phyloP scores from a whole-genome alignment of 2,888 invertebrate genomes.

The Ceraclea dissimilis region DNA sequence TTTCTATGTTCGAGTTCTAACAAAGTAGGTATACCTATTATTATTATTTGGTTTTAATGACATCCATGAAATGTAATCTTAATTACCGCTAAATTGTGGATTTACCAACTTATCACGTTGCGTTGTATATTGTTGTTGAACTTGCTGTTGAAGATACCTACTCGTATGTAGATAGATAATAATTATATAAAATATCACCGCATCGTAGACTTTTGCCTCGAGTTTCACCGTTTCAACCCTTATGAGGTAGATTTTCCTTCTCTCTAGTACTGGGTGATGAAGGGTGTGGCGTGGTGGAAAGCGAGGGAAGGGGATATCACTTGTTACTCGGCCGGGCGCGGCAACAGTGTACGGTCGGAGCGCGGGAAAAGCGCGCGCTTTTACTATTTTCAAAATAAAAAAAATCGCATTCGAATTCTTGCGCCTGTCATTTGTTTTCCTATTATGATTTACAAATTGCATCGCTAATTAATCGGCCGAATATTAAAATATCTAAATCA shows the following conservation, averaged over 20 bases:
- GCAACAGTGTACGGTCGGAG: constrained; percentile 23
- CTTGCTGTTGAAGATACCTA: neutral
- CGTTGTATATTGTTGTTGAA: neutral
- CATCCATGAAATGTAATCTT: too few relatives aligned
- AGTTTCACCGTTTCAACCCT: neutral
- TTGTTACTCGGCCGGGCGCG: constrained; percentile 25
- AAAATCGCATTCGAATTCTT: too few relatives aligned
- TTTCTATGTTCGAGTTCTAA: too few relatives aligned
- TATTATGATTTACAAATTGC: too few relatives aligned
- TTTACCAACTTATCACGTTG: too few relatives aligned
- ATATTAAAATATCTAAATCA: too few relatives aligned
- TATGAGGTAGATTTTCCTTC: neutral
- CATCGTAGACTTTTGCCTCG: neutral
- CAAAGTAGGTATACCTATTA: too few relatives aligned
- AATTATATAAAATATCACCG: neutral
- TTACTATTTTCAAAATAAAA: neutral
- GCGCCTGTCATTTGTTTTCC: too few relatives aligned
- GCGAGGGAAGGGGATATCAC: constrained; percentile 15
- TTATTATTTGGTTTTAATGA: too few relatives aligned
- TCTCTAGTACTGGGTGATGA: constrained; percentile 2
- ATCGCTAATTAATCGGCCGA: too few relatives aligned
- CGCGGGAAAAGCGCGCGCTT: constrained; percentile 17
- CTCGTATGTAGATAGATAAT: neutral
- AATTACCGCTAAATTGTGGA: too few relatives aligned
- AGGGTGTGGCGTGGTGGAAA: constrained; percentile 4